Percentiles rank a stretch among this genome's conserved stretches.
Conservation (phyloP, 2,888 invertebrate species). For the Aproaerema taeniolella region DNA sequence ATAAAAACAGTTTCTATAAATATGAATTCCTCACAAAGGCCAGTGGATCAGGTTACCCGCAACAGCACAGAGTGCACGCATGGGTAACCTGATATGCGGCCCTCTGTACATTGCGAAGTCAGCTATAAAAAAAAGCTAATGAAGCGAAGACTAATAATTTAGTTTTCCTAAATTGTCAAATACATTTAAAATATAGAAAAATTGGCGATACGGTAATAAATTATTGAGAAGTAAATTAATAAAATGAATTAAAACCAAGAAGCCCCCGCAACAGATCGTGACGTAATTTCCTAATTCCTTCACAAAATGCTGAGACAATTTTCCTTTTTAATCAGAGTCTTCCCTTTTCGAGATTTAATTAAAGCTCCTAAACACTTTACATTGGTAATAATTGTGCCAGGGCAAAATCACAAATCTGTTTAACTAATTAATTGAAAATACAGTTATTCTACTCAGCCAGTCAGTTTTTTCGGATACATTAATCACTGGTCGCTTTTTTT, state of each 20-base stretch:
- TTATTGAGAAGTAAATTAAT: conserved; percentile 31
- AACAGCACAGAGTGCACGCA: too few species aligned
- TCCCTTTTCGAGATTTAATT: conserved; percentile 51
- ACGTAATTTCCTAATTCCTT: conserved; percentile 42
- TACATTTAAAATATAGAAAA: conserved; percentile 18
- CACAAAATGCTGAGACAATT: conserved; percentile 28
- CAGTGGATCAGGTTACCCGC: too few species aligned
- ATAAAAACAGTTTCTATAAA: too few species aligned
- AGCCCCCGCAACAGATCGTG: conserved; percentile 28
- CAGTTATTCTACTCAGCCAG: neutral
- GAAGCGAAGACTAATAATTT: too few species aligned
- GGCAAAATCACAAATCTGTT: conserved; percentile 45
- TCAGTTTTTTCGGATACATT: too few species aligned
- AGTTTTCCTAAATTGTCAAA: too few species aligned
- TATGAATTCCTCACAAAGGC: too few species aligned
- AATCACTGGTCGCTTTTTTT: neutral
- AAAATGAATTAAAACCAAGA: conserved; percentile 19
- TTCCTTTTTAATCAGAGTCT: conserved; percentile 50
- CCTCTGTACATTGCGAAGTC: too few species aligned
- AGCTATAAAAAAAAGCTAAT: too few species aligned
- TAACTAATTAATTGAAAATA: conserved; percentile 43
- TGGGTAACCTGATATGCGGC: too few species aligned
- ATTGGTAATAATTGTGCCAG: conserved; percentile 54
- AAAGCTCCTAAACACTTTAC: conserved; percentile 56
- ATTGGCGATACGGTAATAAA: conserved; percentile 29